Evolutionary conservation across 2,113 vertebrate genomes (phyloP).

Genomic region (Corythaeola cristata): DNA sequence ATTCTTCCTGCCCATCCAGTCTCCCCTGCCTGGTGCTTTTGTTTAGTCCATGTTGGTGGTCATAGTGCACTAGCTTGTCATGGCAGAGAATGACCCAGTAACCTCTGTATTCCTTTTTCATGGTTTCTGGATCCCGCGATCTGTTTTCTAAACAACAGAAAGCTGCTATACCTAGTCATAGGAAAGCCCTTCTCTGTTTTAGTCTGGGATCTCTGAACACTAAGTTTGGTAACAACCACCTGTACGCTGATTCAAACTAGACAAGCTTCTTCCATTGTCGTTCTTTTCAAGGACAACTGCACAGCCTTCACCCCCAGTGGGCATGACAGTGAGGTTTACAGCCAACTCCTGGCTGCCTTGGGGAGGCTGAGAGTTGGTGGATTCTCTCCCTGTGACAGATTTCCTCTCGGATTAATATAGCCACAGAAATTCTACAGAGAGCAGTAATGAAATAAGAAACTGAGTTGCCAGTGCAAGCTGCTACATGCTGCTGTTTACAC

Average conservation of each 20-base stretch:
- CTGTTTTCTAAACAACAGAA: neutral
- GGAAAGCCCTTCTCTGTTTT: neutral
- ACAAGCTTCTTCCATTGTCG: neutral
- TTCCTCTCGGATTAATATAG: neutral
- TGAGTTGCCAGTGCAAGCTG: neutral
- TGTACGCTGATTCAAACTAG: neutral
- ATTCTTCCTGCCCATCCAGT: neutral
- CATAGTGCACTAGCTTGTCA: neutral
- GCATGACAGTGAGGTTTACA: neutral
- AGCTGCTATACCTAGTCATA: neutral
- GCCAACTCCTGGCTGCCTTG: neutral
- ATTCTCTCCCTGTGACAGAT: neutral
- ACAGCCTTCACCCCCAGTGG: neutral
- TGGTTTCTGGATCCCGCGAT: neutral
- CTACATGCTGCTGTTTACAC: neutral
- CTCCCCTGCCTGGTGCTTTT: neutral
- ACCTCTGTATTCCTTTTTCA: neutral
- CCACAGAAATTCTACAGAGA: neutral
- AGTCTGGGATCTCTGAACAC: neutral
- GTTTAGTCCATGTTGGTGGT: neutral
- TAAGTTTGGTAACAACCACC: neutral
- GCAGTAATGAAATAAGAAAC: neutral
- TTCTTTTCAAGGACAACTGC: neutral
- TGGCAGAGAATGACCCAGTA: neutral
- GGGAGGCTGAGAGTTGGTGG: neutral